phyloP scores from a whole-genome alignment of 2,113 vertebrate genomes.

The Mastomys coucha region DNA sequence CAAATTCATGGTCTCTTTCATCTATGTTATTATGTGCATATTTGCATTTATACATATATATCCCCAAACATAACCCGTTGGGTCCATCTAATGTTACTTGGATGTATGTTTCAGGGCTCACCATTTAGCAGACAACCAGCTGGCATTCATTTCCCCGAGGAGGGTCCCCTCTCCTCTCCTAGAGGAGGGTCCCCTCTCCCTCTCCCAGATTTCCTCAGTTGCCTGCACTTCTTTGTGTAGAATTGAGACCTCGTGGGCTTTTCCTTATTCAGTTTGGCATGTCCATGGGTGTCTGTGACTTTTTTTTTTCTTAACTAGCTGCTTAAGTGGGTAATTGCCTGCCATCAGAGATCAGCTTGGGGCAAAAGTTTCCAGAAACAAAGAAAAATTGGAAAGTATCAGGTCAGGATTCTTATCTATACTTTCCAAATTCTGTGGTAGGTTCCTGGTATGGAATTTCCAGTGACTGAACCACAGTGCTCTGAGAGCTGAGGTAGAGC shows the following conservation, averaged over 20 bases:
- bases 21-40: no score
- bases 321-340: slow-evolving; percentile 7
- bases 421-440: slow-evolving; percentile 30
- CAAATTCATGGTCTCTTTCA: neutral
- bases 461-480: neutral
- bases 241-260: neutral
- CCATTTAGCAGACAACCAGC: neutral
- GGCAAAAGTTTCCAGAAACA: neutral
- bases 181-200: no score
- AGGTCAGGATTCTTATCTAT: neutral
- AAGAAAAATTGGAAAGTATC: neutral
- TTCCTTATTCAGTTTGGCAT: neutral
- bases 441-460: slow-evolving; percentile 21
- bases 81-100: neutral
- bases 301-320: neutral
- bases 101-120: neutral
- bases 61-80: neutral
- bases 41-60: neutral
- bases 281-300: neutral
- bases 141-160: neutral
- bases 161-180: neutral
- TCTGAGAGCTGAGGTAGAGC: neutral
- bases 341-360: neutral
- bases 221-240: neutral
- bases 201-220: neutral